A percentile compares a stretch with the other conserved stretches of the same genome.
phyloP scores from a whole-genome alignment of 2,888 invertebrate species.

The Dendrolimus houi region DNA sequence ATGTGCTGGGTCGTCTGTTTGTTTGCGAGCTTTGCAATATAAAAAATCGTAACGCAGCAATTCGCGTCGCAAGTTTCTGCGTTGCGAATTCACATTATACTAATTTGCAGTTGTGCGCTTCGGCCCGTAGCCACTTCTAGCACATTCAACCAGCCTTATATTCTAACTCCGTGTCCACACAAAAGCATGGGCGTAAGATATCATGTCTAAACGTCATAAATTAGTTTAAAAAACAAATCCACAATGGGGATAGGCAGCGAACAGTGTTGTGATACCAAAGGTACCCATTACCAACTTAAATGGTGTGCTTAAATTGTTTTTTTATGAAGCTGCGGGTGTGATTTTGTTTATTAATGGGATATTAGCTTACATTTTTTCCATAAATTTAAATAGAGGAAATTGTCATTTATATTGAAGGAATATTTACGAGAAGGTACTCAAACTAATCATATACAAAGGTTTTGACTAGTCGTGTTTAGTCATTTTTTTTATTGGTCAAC shows the following conservation, averaged over 20 bases:
- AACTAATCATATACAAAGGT: no score
- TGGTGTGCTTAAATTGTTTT: conserved; percentile 34
- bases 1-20: no score
- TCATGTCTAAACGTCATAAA: conserved; percentile 62
- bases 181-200: conserved; percentile 44
- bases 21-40: no score
- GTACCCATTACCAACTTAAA: background rate
- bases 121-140: background rate
- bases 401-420: no score
- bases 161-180: background rate
- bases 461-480: no score
- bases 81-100: no score
- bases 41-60: no score
- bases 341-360: conserved; percentile 14
- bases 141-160: background rate
- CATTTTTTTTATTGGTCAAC: no score
- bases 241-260: conserved; percentile 55
- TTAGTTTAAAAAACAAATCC: conserved; percentile 72
- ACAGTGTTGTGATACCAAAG: conserved; percentile 38
- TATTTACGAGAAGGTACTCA: no score
- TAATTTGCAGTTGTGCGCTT: no score
- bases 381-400: no score
- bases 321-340: conserved; percentile 38
- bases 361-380: conserved; percentile 5
- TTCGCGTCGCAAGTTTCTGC: no score